Evolutionary conservation across 2,113 vertebrate genomes (phyloP).

Genomic region (Oreocharis arfaki): DNA sequence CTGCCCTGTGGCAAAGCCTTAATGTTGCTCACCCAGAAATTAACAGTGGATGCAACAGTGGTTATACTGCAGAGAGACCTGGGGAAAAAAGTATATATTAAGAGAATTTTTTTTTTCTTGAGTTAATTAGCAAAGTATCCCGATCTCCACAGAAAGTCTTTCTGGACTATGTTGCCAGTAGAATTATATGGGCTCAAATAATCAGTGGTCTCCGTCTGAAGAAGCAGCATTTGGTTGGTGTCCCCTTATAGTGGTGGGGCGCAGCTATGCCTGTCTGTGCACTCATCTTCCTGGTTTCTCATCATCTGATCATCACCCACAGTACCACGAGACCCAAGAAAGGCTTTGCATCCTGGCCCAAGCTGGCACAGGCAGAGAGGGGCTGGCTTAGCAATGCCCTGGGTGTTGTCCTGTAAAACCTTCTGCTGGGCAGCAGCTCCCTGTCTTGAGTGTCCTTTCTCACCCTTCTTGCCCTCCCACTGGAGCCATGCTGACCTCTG

Average conservation of each 20-base stretch:
- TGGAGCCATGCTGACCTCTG: accelerated
- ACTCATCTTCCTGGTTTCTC: background rate
- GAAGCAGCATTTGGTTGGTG: background rate
- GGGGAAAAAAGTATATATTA: background rate
- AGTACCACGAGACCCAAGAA: accelerated
- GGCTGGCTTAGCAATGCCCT: background rate
- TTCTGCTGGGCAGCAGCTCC: background rate
- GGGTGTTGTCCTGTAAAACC: background rate
- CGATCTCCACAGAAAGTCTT: background rate
- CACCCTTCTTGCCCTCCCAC: background rate
- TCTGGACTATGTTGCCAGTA: background rate
- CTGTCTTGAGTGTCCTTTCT: background rate
- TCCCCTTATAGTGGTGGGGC: accelerated
- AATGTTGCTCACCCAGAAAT: background rate
- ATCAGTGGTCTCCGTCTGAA: background rate
- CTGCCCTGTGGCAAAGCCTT: background rate
- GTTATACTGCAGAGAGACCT: background rate
- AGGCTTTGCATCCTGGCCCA: background rate
- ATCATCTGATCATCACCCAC: background rate
- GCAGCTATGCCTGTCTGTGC: background rate
- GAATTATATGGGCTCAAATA: background rate
- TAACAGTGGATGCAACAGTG: background rate
- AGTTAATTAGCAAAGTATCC: background rate
- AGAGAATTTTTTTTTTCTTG: background rate
- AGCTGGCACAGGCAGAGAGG: background rate